Percentiles rank a stretch among this genome's conserved stretches.
phyloP scores from a whole-genome alignment of 1,140 invertebrate species.

The Cardiocondyla obscurior region DNA sequence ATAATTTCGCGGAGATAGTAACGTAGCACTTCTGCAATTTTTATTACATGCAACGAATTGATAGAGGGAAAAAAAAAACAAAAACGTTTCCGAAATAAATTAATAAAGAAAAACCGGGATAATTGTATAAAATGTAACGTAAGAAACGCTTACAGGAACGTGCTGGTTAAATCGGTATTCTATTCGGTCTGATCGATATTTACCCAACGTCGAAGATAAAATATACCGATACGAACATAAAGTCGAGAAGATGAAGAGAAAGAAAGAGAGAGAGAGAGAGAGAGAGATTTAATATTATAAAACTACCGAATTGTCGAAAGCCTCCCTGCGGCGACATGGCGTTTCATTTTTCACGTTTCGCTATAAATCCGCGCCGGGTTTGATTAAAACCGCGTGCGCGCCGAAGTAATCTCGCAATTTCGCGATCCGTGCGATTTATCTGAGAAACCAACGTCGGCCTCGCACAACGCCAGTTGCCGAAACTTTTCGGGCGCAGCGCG shows the following conservation, averaged over 20 bases:
- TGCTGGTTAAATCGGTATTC: neutral
- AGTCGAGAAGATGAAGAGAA: too few species aligned
- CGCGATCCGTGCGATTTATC: constrained; percentile 18
- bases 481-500: neutral
- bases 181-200: too few species aligned
- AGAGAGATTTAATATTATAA: neutral
- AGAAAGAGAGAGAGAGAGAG: too few species aligned
- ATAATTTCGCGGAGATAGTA: neutral
- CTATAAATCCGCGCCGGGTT: constrained; percentile 32
- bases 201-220: neutral
- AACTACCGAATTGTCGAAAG: neutral
- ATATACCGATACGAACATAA: neutral
- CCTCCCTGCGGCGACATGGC: neutral
- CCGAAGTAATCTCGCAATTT: constrained; percentile 22
- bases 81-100: neutral
- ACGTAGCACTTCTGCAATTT: neutral
- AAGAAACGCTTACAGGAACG: too few species aligned
- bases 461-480: neutral
- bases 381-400: constrained; percentile 30
- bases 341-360: constrained; percentile 9
- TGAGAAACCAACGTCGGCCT: neutral
- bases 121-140: neutral
- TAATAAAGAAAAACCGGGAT: neutral
- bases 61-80: too few species aligned
- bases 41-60: neutral